These are phyloP conservation scores for Cyprinodon variegatus DNA, from an alignment of 2,113 vertebrate species.

Conservation along the genomic window DNA sequence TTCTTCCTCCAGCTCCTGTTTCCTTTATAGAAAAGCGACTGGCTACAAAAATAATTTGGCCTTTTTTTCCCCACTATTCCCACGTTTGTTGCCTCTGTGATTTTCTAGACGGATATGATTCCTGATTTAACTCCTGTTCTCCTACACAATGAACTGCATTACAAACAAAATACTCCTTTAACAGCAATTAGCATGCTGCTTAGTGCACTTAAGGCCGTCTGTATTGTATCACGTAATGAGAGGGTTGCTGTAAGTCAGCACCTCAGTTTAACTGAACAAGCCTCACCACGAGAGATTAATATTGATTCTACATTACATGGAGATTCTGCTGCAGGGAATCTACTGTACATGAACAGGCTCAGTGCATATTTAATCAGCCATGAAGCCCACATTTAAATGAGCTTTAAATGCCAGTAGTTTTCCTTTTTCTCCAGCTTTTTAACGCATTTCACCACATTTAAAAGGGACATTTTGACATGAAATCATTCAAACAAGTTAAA, in stretches of 20 bases:
- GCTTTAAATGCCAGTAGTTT: not conserved
- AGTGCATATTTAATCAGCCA: conserved; percentile 33
- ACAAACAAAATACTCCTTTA: conserved; percentile 23
- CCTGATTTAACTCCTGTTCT: conserved; percentile 1
- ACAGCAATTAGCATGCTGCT: conserved; percentile 20
- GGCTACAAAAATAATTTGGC: not conserved
- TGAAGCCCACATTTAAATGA: not conserved
- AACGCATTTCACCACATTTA: not conserved
- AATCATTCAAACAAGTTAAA: not conserved
- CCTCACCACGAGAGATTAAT: conserved; percentile 7
- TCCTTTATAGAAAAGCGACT: not conserved
- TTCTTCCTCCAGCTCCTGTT: conserved; percentile 2
- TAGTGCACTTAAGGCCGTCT: not conserved
- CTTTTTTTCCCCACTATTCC: not conserved
- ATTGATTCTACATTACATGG: conserved; percentile 40
- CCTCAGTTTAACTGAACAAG: conserved; percentile 38
- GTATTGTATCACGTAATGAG: conserved; percentile 39
- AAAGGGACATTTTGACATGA: not conserved
- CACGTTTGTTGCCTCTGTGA: not conserved
- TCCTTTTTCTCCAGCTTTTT: not conserved
- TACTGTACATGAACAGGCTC: conserved; percentile 5
- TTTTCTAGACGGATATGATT: not conserved
- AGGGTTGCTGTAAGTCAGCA: conserved; percentile 41
- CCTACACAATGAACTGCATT: not conserved
- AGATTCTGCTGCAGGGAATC: conserved; percentile 24